These are phyloP conservation scores for Enteromius viviparus DNA, from an alignment of 2,797 vertebrate genomes.

Conservation along the genomic window DNA sequence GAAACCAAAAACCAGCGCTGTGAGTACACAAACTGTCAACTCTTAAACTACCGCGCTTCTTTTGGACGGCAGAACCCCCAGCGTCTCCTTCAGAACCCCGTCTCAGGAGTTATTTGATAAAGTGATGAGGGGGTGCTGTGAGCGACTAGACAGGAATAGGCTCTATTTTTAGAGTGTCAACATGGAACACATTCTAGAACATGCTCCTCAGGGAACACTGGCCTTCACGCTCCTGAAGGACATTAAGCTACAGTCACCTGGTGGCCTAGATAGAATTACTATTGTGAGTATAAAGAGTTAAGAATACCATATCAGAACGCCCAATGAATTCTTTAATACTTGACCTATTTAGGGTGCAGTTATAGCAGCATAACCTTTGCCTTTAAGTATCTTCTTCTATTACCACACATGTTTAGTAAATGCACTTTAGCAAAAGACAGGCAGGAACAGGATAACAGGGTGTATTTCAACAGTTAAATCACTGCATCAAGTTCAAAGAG, in stretches of 20 bases:
- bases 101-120: constrained; percentile 57
- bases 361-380: neutral
- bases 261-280: constrained; percentile 11
- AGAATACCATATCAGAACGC: neutral
- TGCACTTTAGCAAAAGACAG: constrained; percentile 19
- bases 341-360: constrained; percentile 18
- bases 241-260: neutral
- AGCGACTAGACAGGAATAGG: constrained; percentile 58
- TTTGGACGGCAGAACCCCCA: constrained; percentile 37
- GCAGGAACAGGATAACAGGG: constrained; percentile 17
- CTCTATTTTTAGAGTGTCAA: constrained; percentile 65
- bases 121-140: constrained; percentile 56
- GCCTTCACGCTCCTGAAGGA: constrained; percentile 45
- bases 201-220: constrained; percentile 53
- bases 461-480: constrained; percentile 37
- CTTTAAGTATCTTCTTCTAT: constrained; percentile 1
- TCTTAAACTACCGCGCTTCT: constrained; percentile 17
- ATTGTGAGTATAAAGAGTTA: constrained; percentile 24
- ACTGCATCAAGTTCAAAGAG: constrained; percentile 29
- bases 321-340: neutral
- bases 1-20: constrained; percentile 19
- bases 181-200: constrained; percentile 63
- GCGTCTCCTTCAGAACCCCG: neutral
- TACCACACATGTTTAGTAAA: neutral
- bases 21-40: constrained; percentile 15